A percentile compares a stretch with the other conserved stretches of the same genome.
Conservation (phyloP, 2,797 vertebrate genomes). For the Enteromius thamalakanensis region DNA sequence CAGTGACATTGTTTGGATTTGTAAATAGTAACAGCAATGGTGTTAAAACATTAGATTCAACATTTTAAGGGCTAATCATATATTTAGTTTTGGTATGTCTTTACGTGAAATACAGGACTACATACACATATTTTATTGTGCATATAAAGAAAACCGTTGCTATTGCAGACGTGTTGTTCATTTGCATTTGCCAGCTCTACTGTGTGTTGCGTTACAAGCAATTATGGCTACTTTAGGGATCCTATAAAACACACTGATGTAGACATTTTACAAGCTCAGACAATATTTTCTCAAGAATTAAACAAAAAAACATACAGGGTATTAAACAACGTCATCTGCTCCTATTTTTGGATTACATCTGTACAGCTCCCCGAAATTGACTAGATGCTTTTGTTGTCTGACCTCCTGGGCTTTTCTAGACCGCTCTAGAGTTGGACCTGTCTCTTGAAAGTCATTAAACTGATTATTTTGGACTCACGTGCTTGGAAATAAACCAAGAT, state of each 20-base stretch:
- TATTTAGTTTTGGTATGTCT: not conserved
- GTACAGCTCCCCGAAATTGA: not conserved
- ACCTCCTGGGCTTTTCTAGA: not conserved
- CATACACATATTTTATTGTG: slow-evolving; percentile 51
- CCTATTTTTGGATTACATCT: slow-evolving; percentile 55
- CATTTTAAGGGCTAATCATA: slow-evolving; percentile 46
- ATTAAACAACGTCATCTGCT: slow-evolving; percentile 69
- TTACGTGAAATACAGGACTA: not conserved
- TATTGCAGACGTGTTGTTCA: slow-evolving; percentile 72
- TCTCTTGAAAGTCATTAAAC: not conserved
- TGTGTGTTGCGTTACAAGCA: slow-evolving; percentile 74
- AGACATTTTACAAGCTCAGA: slow-evolving; percentile 75
- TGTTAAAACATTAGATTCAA: not conserved
- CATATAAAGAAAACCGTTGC: slow-evolving; percentile 72
- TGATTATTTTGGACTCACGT: not conserved
- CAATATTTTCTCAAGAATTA: slow-evolving; percentile 69
- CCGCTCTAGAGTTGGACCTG: not conserved
- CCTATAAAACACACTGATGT: slow-evolving; percentile 77
- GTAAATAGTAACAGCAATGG: slow-evolving; percentile 56
- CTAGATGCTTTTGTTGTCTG: not conserved
- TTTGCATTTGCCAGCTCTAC: slow-evolving; percentile 72
- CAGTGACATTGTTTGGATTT: slow-evolving; percentile 54
- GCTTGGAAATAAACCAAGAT: slow-evolving; percentile 6
- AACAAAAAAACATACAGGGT: slow-evolving; percentile 55
- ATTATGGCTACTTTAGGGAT: slow-evolving; percentile 76